Evolutionary conservation across 2,797 vertebrate species (phyloP), one percentile per base, ranked within the genome.

Genomic region (Sebastes flavidus): DNA sequence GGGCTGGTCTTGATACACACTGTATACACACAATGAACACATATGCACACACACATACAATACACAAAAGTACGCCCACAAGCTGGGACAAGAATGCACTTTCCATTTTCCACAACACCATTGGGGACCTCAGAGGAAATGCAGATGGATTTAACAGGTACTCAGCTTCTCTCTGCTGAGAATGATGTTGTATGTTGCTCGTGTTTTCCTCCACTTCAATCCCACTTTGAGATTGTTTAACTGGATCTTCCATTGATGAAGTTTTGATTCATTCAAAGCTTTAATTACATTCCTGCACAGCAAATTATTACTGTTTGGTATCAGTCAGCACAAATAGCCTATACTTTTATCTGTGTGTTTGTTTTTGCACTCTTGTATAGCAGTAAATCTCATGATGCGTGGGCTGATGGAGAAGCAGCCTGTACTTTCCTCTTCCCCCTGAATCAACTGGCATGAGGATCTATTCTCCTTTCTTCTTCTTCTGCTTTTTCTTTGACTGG

Each of bases 111-210:
- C 81, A 86, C 72, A 80, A 65, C 52, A 88, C 81, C 86, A 78
- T 7, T 52, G 58, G 89, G 88, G 89, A 89, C 72, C 74, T 58
- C 52, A 70, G 70, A 85, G 77, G 81, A 75, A 70, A 80, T 56
- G 38, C 67, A 84, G 66, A 89, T 89, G 83, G 81, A 49, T 89
- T 78, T 76, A 87, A 77, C 88, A 87, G 84, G 66, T 80, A 58
- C 36, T 80, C 38, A 12, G 46, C 18, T 68, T 58, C 4, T 60
- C 16, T 56, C 16, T 65, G 67, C 32, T 38, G 14, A 65, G 6
- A 65, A n/a, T 32, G 4, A n/a, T 10, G 7, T 8, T 29, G 56
- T 4, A 27, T 10, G 5, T 11, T 34, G 34, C 6, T 32, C 1
- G 42, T 10, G 12, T 62, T 62, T 49, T 54, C 55, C 49, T 55